A percentile compares a stretch with the other conserved stretches of the same genome.
These are phyloP conservation scores for Tachypleus tridentatus DNA, from an alignment of 1,140 invertebrate genomes.

Conservation along the genomic window DNA sequence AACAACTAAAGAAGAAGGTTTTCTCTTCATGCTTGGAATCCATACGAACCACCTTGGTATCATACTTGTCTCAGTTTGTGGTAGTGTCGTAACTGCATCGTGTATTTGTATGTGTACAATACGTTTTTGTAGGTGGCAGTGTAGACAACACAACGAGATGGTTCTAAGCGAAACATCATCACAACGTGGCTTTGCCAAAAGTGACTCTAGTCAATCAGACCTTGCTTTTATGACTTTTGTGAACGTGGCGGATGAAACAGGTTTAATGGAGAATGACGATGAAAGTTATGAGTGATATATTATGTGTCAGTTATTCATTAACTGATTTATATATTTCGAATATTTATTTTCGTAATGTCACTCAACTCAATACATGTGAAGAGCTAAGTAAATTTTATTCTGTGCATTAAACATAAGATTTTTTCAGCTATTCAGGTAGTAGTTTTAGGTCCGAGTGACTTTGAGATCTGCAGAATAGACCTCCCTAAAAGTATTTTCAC, in stretches of 20 bases:
- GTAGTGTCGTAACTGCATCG: background rate
- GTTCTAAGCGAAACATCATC: slow-evolving; percentile 4
- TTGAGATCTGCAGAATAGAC: too few relatives aligned
- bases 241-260: slow-evolving; percentile 7
- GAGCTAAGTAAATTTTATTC: too few relatives aligned
- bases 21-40: slow-evolving; percentile 21
- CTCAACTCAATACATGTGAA: too few relatives aligned
- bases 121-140: background rate
- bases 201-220: background rate
- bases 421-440: too few relatives aligned
- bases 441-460: too few relatives aligned
- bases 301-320: background rate
- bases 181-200: slow-evolving; percentile 6
- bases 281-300: slow-evolving; percentile 5
- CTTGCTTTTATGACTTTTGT: slow-evolving; percentile 9
- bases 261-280: slow-evolving; percentile 1
- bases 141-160: slow-evolving; percentile 3
- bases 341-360: too few relatives aligned
- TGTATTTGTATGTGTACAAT: background rate
- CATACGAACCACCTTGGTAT: slow-evolving; percentile 7
- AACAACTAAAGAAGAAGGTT: slow-evolving; percentile 20
- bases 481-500: too few relatives aligned
- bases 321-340: too few relatives aligned
- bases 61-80: slow-evolving; percentile 2
- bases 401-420: too few relatives aligned